Base-by-base conservation (phyloP, 1,140 invertebrate genomes). In the Lithobius niger region DNA sequence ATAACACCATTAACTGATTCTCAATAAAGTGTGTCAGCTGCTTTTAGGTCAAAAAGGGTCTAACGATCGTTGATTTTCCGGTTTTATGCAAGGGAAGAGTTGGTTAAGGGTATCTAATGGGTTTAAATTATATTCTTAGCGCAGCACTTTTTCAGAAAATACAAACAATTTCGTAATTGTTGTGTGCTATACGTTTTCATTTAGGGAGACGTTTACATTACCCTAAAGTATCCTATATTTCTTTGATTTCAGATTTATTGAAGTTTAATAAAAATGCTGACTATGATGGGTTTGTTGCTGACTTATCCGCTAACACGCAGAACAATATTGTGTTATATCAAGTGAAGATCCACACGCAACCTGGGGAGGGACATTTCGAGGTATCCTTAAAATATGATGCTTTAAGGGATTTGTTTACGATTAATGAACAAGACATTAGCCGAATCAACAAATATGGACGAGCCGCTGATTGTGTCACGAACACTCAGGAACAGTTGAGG, bases 401-500 rank as follows among this genome's bases (percentile, higher is more conserved):
- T 1, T 66, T 71, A 75, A 73, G 13, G 75, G 81, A 24, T 70
- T 61, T 36, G 31, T 83, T 86, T 59, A 69, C 71, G 1, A 72
- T 86, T 1, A 82, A 82, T 66, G 75, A 82, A 28, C 75, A 79
- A 15, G 82, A 92, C 63, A 82, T 95, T 1, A 93, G 88, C 55
- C 76, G 91, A 57, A 84, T 88, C 28, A 95, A 96, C 66, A 82
- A 81, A 72, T 96, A 88, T 64, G 85, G 85, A 4, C 68, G 75
- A 44, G 80, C 83, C 65, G 81, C 87, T 3, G 75, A 78, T 61
- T 93, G 89, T 62, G 79, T 92, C 13, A 78, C 82, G 59, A 73
- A 83, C 25, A 64, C 53, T 16, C 74, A 77, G 63, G 80, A 79
- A 19, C 76, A 85, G 64, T 69, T 87, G 21, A 71, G 82, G 45